Percentiles rank a stretch among this genome's conserved stretches.
phyloP scores from a whole-genome alignment of 1,140 invertebrate species.

The Anastatus disparis region DNA sequence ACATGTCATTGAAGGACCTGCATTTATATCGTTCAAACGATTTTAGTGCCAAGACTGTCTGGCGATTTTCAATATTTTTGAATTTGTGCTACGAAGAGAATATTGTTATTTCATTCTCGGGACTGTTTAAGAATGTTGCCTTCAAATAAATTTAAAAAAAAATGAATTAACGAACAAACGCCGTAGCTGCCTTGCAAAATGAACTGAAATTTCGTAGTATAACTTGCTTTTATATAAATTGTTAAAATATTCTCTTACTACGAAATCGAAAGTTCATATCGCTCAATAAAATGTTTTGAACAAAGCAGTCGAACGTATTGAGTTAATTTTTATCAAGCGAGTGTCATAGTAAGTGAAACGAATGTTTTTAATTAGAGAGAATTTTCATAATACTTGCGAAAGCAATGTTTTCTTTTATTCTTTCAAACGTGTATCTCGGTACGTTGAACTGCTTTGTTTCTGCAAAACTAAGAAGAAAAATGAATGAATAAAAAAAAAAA shows the following conservation, averaged over 20 bases:
- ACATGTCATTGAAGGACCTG: slow-evolving; percentile 24
- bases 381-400: slow-evolving; percentile 7
- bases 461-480: slow-evolving; percentile 1
- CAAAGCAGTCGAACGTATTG: slow-evolving; percentile 32
- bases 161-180: slow-evolving; percentile 36
- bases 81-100: slow-evolving; percentile 18
- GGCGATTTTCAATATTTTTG: slow-evolving; percentile 22
- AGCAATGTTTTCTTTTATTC: not conserved
- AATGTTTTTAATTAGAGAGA: slow-evolving; percentile 2
- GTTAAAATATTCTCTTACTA: slow-evolving; percentile 9
- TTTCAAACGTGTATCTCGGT: slow-evolving; percentile 8
- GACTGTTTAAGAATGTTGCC: not conserved
- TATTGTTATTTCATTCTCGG: slow-evolving; percentile 19
- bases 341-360: slow-evolving; percentile 3
- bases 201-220: slow-evolving; percentile 26
- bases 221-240: slow-evolving; percentile 21
- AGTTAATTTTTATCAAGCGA: slow-evolving; percentile 16
- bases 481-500: slow-evolving; percentile 29
- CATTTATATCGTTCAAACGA: slow-evolving; percentile 28
- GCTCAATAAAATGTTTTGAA: slow-evolving; percentile 5
- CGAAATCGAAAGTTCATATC: slow-evolving; percentile 16
- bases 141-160: not conserved
- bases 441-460: slow-evolving; percentile 36
- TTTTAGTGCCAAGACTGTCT: slow-evolving; percentile 28
- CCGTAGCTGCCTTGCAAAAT: slow-evolving; percentile 36